phyloP scores from a whole-genome alignment of 53 echinoderm and acorn worm genomes.

The Stichopus horrens region DNA sequence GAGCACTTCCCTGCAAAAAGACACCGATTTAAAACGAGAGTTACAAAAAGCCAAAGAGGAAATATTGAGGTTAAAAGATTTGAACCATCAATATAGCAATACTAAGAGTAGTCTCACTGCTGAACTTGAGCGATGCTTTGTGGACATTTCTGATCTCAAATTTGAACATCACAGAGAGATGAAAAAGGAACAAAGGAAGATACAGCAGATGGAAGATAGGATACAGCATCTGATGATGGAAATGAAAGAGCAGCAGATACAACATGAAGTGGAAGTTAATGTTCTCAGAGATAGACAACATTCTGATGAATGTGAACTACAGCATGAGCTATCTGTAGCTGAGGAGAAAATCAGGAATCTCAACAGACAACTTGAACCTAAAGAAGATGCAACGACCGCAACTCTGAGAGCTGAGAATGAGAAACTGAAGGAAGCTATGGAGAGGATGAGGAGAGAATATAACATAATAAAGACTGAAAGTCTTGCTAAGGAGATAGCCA shows the following conservation, averaged over 20 bases:
- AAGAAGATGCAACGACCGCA: background rate
- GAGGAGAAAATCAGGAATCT: background rate
- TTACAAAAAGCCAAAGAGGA: background rate
- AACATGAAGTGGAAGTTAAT: background rate
- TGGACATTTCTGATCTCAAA: background rate
- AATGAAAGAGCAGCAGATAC: background rate
- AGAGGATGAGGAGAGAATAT: background rate
- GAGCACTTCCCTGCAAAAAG: background rate
- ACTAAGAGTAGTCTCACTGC: background rate
- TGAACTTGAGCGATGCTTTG: background rate
- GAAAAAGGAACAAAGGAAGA: background rate
- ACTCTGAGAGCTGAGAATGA: background rate
- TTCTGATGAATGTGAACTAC: background rate
- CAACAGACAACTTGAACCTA: background rate
- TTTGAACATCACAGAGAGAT: background rate
- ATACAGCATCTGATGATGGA: background rate
- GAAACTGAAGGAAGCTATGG: background rate
- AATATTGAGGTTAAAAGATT: background rate
- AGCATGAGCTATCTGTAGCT: background rate
- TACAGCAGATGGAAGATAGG: background rate
- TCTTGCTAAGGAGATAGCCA: background rate
- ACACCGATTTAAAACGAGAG: background rate
- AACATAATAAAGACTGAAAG: background rate
- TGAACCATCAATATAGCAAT: background rate
- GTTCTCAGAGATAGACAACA: background rate